These are phyloP conservation scores for Alligator sinensis DNA, from an alignment of 2,113 vertebrate species.

Conservation along the genomic window DNA sequence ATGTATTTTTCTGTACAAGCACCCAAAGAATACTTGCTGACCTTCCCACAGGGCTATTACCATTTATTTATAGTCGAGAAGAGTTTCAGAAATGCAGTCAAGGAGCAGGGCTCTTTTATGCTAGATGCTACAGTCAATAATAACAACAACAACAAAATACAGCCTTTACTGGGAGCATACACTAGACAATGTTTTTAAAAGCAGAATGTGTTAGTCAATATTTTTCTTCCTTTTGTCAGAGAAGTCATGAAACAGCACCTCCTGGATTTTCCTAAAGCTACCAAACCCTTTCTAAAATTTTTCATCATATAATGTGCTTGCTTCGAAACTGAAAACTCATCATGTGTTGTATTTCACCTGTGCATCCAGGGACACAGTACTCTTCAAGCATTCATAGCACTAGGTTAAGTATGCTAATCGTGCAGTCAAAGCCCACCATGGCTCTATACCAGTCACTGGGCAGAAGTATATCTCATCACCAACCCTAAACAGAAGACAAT, in stretches of 20 bases:
- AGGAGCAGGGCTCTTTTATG: slow-evolving; percentile 26
- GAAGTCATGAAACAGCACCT: slow-evolving; percentile 15
- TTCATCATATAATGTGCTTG: neutral
- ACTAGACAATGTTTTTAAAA: slow-evolving; percentile 32
- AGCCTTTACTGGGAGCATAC: slow-evolving; percentile 24
- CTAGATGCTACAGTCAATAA: slow-evolving; percentile 3
- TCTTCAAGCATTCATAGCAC: neutral
- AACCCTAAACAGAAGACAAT: neutral
- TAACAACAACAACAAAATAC: neutral
- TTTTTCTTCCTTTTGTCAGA: slow-evolving; percentile 14
- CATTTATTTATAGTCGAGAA: slow-evolving; percentile 39
- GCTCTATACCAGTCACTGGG: neutral
- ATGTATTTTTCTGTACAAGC: neutral
- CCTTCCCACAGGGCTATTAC: neutral
- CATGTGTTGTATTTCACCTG: neutral
- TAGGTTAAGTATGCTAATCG: neutral
- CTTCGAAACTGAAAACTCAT: neutral
- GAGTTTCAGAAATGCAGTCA: slow-evolving; percentile 29
- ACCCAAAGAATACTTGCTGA: neutral
- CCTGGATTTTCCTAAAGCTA: slow-evolving; percentile 48
- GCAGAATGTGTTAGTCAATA: neutral
- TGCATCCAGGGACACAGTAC: neutral
- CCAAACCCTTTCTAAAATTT: neutral
- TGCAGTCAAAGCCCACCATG: neutral
- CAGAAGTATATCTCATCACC: neutral